These are phyloP conservation scores for Cantharis flavilabris DNA, from an alignment of 2,888 invertebrate species.

Conservation along the genomic window DNA sequence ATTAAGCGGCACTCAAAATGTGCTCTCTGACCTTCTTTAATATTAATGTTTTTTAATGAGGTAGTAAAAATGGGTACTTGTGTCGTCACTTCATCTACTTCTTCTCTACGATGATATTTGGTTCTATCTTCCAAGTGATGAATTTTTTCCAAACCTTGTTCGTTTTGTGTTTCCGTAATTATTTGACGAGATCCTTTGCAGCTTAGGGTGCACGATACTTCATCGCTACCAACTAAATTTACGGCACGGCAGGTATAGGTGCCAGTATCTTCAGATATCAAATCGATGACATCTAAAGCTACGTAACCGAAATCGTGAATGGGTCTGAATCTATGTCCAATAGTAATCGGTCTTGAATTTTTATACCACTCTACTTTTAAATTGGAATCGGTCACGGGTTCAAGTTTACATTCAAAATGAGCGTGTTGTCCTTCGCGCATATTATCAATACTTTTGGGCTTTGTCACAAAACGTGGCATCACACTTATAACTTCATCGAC, in stretches of 20 bases:
- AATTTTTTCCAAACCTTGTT: slow-evolving; percentile 86
- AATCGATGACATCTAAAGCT: slow-evolving; percentile 92
- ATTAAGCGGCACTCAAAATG: slow-evolving; percentile 94
- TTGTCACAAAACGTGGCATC: slow-evolving; percentile 83
- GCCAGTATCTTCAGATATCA: slow-evolving; percentile 95
- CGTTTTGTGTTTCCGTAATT: slow-evolving; percentile 83
- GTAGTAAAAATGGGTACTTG: slow-evolving; percentile 94
- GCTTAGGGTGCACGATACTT: slow-evolving; percentile 73
- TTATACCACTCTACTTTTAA: slow-evolving; percentile 97
- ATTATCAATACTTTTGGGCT: slow-evolving; percentile 84
- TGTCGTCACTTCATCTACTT: slow-evolving; percentile 80
- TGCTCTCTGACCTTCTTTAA: slow-evolving; percentile 92
- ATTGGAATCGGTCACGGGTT: slow-evolving; percentile 95
- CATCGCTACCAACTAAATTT: slow-evolving; percentile 87
- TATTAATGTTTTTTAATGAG: slow-evolving; percentile 87
- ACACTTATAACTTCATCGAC: slow-evolving; percentile 83
- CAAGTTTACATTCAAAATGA: slow-evolving; percentile 96
- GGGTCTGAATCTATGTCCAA: slow-evolving; percentile 93
- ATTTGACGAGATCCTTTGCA: slow-evolving; percentile 82
- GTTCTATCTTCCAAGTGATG: slow-evolving; percentile 86
- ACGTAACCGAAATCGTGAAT: slow-evolving; percentile 99
- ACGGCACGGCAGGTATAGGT: slow-evolving; percentile 92
- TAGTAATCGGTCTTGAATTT: slow-evolving; percentile 90
- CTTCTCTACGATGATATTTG: slow-evolving; percentile 74
- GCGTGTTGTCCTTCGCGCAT: slow-evolving; percentile 90